Conservation (phyloP, 2,888 invertebrate species). For the Drosophila dives region DNA sequence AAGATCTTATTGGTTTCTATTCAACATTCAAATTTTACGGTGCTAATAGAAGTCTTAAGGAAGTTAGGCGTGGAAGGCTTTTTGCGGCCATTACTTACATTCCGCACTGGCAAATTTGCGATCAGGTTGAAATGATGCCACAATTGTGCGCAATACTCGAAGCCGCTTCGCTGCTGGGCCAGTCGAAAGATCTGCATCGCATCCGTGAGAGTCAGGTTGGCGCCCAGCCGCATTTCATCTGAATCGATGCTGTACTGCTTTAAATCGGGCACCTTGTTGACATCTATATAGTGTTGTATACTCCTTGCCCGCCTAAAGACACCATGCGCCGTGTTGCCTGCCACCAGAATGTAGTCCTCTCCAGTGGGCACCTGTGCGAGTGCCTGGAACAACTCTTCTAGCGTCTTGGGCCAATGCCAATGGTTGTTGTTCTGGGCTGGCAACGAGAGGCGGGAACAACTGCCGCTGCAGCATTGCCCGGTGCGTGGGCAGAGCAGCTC, state of each 20-base stretch:
- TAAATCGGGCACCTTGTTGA: constrained; percentile 87
- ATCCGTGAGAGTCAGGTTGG: constrained; percentile 86
- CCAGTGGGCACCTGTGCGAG: constrained; percentile 82
- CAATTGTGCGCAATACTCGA: constrained; percentile 86
- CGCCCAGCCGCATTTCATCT: constrained; percentile 73
- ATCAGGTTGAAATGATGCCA: constrained; percentile 88
- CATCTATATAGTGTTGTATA: constrained; percentile 87
- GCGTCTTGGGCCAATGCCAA: constrained; percentile 81
- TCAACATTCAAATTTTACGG: background rate
- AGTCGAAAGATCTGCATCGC: constrained; percentile 84
- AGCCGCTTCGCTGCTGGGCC: constrained; percentile 84
- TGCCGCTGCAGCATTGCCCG: constrained; percentile 81
- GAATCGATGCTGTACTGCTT: constrained; percentile 84
- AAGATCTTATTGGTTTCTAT: background rate
- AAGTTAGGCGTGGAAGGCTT: constrained; percentile 33
- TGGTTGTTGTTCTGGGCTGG: constrained; percentile 34
- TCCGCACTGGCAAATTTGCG: constrained; percentile 89
- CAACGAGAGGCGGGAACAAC: constrained; percentile 60
- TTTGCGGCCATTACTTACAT: constrained; percentile 85
- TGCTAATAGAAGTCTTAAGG: constrained; percentile 16
- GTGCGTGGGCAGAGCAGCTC: constrained; percentile 68
- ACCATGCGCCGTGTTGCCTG: constrained; percentile 93
- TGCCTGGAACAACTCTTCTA: constrained; percentile 66
- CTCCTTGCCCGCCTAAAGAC: constrained; percentile 82
- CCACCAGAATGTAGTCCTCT: constrained; percentile 88